A percentile compares a stretch with the other conserved stretches of the same genome.
Conservation (phyloP, 2,113 vertebrate species). For the Oryctolagus cuniculus region DNA sequence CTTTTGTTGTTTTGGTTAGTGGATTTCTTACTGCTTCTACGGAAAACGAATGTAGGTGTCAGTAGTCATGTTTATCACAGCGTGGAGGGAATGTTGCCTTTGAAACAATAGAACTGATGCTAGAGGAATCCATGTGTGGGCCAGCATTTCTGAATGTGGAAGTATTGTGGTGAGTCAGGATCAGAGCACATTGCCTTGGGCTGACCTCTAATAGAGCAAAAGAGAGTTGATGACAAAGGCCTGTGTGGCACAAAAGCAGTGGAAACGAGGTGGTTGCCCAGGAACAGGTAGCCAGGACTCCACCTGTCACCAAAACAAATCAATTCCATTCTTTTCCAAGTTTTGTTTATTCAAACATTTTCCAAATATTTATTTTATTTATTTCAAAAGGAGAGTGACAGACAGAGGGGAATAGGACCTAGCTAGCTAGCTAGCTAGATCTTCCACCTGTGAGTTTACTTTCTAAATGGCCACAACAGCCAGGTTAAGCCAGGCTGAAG, state of each 20-base stretch:
- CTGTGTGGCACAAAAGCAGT: neutral
- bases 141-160: neutral
- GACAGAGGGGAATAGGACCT: too few species aligned
- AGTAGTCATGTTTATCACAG: neutral
- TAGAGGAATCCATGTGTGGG: neutral
- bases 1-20: neutral
- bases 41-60: neutral
- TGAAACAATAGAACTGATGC: neutral
- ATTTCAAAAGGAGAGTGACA: too few species aligned
- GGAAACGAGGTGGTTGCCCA: neutral
- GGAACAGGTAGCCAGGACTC: neutral
- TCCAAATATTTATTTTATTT: too few species aligned
- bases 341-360: neutral
- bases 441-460: too few species aligned
- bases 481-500: too few species aligned
- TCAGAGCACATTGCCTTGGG: rapidly evolving
- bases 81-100: neutral
- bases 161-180: neutral
- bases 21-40: neutral
- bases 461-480: too few species aligned
- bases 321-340: neutral
- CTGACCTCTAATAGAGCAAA: neutral
- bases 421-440: too few species aligned
- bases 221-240: neutral
- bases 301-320: neutral